Evolutionary conservation across 2,797 vertebrate genomes (phyloP).

Genomic region (Borostomias antarcticus): DNA sequence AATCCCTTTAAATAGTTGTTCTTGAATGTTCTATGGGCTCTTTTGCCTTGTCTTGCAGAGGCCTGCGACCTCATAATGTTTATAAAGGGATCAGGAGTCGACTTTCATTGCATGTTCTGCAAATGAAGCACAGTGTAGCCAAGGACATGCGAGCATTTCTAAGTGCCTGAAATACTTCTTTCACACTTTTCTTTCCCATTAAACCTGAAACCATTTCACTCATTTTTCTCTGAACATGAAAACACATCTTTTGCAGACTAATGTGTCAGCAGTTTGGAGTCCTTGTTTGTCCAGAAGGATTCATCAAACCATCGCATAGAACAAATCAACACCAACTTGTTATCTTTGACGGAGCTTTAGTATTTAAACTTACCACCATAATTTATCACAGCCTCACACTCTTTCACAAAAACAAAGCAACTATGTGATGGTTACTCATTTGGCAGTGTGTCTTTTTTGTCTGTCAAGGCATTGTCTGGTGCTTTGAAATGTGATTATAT

Average conservation of each 20-base stretch:
- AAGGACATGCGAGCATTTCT: constrained; percentile 77
- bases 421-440: background rate
- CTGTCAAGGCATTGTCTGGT: constrained; percentile 25
- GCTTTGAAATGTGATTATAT: constrained; percentile 43
- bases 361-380: constrained; percentile 1
- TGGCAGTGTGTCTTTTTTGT: constrained; percentile 10
- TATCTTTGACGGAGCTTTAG: background rate
- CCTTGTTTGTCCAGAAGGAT: background rate
- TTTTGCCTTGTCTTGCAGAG: constrained; percentile 63
- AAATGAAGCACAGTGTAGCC: constrained; percentile 78
- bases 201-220: constrained; percentile 5
- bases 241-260: background rate
- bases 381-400: background rate
- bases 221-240: constrained; percentile 19
- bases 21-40: constrained; percentile 66
- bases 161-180: constrained; percentile 81
- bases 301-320: background rate
- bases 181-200: constrained; percentile 45
- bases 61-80: constrained; percentile 53
- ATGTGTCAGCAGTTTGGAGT: constrained; percentile 1
- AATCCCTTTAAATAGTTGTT: constrained; percentile 79
- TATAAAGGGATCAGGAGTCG: constrained; percentile 45
- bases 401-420: background rate
- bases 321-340: background rate
- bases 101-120: constrained; percentile 60